phyloP scores from a whole-genome alignment of 2,888 invertebrate genomes.

The Shargacucullia verbasci region DNA sequence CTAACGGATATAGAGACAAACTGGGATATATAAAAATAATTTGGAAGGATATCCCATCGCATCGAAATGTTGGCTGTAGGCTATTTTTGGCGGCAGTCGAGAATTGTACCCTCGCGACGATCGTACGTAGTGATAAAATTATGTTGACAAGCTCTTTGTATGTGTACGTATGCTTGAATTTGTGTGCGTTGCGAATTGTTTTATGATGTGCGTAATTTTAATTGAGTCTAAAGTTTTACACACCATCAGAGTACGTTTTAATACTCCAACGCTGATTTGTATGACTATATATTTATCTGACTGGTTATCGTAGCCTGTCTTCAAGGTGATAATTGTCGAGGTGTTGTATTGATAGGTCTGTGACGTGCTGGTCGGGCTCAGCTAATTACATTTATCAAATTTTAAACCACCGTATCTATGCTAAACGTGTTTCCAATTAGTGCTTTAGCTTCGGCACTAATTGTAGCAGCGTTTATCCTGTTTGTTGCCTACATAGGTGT shows the following conservation, averaged over 20 bases:
- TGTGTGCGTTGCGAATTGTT: constrained; percentile 20
- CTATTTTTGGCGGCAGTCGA: constrained; percentile 59
- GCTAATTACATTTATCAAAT: constrained; percentile 36
- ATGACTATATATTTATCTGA: too few relatives aligned
- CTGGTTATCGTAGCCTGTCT: too few relatives aligned
- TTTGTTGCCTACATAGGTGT: constrained; percentile 24
- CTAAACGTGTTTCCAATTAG: constrained; percentile 49
- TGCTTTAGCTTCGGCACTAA: constrained; percentile 33
- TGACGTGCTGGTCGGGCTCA: neutral
- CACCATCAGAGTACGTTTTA: too few relatives aligned
- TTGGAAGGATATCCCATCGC: constrained; percentile 86
- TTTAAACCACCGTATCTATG: constrained; percentile 28
- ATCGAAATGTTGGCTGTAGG: constrained; percentile 60
- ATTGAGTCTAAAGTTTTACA: constrained; percentile 4
- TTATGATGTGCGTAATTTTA: constrained; percentile 9
- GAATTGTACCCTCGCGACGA: constrained; percentile 44
- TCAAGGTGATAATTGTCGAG: constrained; percentile 5
- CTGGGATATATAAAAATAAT: constrained; percentile 84
- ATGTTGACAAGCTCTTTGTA: constrained; percentile 43
- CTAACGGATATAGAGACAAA: constrained; percentile 76
- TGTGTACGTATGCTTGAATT: constrained; percentile 1
- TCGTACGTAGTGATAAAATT: constrained; percentile 42
- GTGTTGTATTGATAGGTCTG: constrained; percentile 20
- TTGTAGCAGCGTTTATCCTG: constrained; percentile 37
- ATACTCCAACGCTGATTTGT: too few relatives aligned